Percentiles rank a stretch among this genome's conserved stretches.
Conservation (phyloP, 2,113 vertebrate genomes). For the Manacus vitellinus region DNA sequence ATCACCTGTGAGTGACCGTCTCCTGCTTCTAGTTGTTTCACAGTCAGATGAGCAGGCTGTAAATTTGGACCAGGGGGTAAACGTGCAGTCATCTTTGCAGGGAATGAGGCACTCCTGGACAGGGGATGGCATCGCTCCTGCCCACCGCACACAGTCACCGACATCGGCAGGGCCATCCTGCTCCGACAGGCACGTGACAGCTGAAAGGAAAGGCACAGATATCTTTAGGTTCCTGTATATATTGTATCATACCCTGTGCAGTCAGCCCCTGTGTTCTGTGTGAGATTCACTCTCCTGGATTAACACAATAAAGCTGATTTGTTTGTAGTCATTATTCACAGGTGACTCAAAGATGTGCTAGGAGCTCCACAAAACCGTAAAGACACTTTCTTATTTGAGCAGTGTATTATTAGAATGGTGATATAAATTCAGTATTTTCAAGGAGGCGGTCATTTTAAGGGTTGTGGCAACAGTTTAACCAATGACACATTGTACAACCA, state of each 20-base stretch:
- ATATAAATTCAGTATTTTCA: not conserved
- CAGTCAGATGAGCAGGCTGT: constrained; percentile 83
- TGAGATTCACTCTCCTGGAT: not conserved
- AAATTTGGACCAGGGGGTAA: constrained; percentile 92
- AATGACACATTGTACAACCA: not conserved
- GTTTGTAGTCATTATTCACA: not conserved
- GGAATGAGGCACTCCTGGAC: constrained; percentile 82
- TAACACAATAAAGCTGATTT: not conserved
- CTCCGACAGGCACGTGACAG: constrained; percentile 82
- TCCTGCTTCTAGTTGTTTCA: constrained; percentile 76
- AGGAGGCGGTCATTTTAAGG: not conserved
- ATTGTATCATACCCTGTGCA: not conserved
- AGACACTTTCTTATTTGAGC: not conserved
- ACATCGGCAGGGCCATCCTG: constrained; percentile 72
- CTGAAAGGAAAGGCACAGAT: constrained; percentile 67
- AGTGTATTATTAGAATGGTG: not conserved
- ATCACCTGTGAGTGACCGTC: constrained; percentile 86
- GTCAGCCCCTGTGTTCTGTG: not conserved
- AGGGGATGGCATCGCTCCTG: constrained; percentile 78
- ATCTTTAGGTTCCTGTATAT: not conserved
- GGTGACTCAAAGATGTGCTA: not conserved
- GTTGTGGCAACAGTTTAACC: not conserved
- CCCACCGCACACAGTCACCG: constrained; percentile 83
- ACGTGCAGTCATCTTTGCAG: constrained; percentile 91
- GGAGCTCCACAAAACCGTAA: not conserved